Conservation (phyloP, 1,140 invertebrate species). For the Drosophila lacertosa region DNA sequence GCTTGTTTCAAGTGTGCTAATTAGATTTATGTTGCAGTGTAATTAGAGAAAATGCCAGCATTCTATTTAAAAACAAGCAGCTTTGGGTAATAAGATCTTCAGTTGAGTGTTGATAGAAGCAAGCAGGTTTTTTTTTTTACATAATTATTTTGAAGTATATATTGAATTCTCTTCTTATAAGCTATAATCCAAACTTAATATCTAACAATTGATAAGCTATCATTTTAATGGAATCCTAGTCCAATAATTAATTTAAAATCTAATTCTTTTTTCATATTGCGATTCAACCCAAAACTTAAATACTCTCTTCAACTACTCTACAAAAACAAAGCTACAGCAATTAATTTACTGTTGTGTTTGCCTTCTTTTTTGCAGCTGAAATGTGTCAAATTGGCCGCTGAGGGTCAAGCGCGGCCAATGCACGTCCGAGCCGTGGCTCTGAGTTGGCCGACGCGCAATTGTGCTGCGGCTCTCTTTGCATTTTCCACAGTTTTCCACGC, state of each 20-base stretch:
- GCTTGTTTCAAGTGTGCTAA: neutral
- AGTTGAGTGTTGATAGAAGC: neutral
- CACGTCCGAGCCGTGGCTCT: slow-evolving; percentile 19
- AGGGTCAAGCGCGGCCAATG: slow-evolving; percentile 65
- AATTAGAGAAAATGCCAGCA: too few species aligned
- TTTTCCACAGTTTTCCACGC: slow-evolving; percentile 76
- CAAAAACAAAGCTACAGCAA: neutral
- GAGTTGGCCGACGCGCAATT: slow-evolving; percentile 7
- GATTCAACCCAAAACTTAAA: neutral
- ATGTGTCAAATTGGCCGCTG: slow-evolving; percentile 55
- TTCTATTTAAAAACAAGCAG: too few species aligned
- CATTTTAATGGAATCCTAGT: too few species aligned
- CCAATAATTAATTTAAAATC: too few species aligned
- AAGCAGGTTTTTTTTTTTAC: too few species aligned
- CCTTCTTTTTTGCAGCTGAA: slow-evolving; percentile 28
- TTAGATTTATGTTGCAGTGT: slow-evolving; percentile 1
- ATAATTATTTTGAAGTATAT: too few species aligned
- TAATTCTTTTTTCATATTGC: neutral
- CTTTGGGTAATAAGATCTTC: neutral
- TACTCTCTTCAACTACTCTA: neutral
- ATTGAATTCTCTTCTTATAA: too few species aligned
- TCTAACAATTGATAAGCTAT: too few species aligned
- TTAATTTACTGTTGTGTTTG: slow-evolving; percentile 1
- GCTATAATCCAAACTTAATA: too few species aligned
- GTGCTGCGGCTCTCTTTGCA: slow-evolving; percentile 32